Percentiles rank a stretch among this genome's conserved stretches.
Conservation (phyloP, 2,113 vertebrate genomes). For the Apteryx owenii region DNA sequence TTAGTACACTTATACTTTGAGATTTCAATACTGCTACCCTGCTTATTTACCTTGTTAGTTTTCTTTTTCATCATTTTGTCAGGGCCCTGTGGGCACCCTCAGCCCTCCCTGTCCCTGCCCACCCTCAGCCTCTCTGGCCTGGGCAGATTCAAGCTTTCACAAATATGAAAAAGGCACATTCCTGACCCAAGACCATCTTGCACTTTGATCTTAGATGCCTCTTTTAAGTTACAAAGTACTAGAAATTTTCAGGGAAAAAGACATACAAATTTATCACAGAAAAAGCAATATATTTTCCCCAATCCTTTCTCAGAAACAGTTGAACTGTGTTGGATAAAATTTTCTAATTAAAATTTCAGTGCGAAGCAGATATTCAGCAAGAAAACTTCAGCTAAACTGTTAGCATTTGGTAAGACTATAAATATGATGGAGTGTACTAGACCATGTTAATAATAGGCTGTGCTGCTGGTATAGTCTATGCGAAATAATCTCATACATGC, state of each 20-base stretch:
- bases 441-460: neutral
- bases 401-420: neutral
- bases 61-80: neutral
- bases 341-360: neutral
- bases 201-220: neutral
- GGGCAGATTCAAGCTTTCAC: neutral
- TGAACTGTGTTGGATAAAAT: neutral
- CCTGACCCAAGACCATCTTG: neutral
- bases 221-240: neutral
- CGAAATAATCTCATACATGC: neutral
- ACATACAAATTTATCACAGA: neutral
- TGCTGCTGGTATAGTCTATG: neutral
- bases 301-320: neutral
- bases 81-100: no score
- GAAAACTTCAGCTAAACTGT: neutral
- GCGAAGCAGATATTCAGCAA: neutral
- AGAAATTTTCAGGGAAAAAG: neutral
- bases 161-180: neutral
- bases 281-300: neutral
- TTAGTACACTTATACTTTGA: neutral
- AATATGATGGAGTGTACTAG: neutral
- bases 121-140: neutral
- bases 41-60: neutral
- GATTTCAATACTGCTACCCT: neutral
- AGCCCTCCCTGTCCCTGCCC: no score